A percentile compares a stretch with the other conserved stretches of the same genome.
phyloP scores from a whole-genome alignment of 2,797 vertebrate species.

The Rousettus madagascariensis region DNA sequence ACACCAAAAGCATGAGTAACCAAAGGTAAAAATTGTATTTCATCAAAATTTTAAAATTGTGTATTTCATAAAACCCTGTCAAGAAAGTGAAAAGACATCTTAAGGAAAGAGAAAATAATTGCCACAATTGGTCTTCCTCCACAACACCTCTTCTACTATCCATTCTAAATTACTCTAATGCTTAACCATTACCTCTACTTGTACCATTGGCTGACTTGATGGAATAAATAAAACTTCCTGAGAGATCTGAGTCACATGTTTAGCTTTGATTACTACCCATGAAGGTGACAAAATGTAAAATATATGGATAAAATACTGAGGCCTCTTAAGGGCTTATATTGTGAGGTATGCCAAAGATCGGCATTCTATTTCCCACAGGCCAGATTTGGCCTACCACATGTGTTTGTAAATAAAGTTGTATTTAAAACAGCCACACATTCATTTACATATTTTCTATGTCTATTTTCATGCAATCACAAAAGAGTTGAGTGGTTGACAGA shows the following conservation, averaged over 20 bases:
- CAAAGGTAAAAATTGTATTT: background rate
- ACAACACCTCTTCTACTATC: background rate
- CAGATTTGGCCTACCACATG: background rate
- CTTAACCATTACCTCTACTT: background rate
- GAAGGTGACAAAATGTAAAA: background rate
- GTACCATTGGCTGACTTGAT: background rate
- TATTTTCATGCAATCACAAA: background rate
- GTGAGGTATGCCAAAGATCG: background rate
- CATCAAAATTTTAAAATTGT: background rate
- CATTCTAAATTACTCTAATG: background rate
- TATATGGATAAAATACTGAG: background rate
- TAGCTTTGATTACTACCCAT: background rate
- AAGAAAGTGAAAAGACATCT: background rate
- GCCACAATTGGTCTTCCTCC: background rate
- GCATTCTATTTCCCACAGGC: background rate
- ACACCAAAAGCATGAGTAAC: background rate
- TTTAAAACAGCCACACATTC: background rate
- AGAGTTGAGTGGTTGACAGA: background rate
- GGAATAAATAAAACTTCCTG: background rate
- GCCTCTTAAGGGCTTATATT: background rate
- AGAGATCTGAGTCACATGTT: background rate
- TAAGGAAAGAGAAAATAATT: background rate
- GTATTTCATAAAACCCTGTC: background rate
- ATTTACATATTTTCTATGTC: background rate
- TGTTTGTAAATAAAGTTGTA: background rate